A percentile compares a stretch with the other conserved stretches of the same genome.
These are phyloP conservation scores for Calvadosia cruxmelitensis DNA, from an alignment of 30 jellyfish, hydroid and myxozoan species.

Conservation along the genomic window DNA sequence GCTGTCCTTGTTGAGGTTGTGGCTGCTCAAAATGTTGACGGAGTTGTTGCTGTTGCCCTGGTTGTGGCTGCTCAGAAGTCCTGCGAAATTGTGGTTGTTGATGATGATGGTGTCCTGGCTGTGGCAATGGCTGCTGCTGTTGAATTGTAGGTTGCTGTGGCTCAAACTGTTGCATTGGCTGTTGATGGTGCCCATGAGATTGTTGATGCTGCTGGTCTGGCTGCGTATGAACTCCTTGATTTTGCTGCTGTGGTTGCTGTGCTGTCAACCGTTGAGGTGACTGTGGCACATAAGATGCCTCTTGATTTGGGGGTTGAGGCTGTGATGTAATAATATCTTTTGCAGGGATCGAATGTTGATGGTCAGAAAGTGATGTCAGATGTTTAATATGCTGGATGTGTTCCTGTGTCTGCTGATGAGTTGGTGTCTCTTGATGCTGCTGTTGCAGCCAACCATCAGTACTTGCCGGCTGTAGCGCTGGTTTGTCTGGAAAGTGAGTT, in stretches of 20 bases:
- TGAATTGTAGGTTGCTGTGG: conserved; percentile 6
- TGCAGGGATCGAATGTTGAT: too few species aligned
- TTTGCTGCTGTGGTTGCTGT: conserved; percentile 11
- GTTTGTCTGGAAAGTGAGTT: too few species aligned
- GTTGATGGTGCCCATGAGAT: neutral
- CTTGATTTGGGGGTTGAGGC: neutral
- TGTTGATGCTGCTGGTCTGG: neutral
- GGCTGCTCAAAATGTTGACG: conserved; percentile 4
- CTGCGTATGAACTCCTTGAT: neutral
- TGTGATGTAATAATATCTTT: too few species aligned
- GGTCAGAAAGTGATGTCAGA: too few species aligned
- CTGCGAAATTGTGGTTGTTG: conserved; percentile 1
- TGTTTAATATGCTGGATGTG: too few species aligned
- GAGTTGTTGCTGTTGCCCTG: conserved; percentile 8
- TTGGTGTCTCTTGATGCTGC: too few species aligned
- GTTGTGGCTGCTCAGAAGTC: conserved; percentile 2
- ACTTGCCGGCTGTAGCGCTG: too few species aligned
- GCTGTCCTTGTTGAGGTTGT: conserved; percentile 11
- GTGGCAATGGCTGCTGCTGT: conserved; percentile 12
- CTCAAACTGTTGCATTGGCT: too few species aligned
- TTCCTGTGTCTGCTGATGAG: too few species aligned
- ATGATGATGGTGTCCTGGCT: conserved; percentile 7
- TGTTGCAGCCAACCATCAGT: too few species aligned
- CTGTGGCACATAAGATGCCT: neutral
- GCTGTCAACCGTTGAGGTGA: too few species aligned